Conservation (phyloP, 2,888 invertebrate genomes). For the Callosobruchus maculatus region DNA sequence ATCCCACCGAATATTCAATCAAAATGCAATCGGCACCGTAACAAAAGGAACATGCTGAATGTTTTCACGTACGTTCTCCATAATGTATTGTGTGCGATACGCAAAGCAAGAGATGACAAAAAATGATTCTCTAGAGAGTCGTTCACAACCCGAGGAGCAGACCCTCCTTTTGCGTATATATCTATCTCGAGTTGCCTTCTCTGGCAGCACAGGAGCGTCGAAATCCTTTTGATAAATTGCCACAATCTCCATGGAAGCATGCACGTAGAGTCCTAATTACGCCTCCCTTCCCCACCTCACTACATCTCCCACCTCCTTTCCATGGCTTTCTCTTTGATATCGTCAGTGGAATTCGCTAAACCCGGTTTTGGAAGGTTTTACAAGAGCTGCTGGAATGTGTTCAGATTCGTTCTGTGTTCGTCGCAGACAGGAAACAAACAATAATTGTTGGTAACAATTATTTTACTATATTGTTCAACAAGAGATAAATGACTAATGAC, state of each 20-base stretch:
- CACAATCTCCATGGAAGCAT: background rate
- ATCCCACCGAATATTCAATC: too few species aligned
- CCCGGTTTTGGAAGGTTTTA: background rate
- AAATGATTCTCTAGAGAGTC: background rate
- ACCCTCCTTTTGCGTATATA: background rate
- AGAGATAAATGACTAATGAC: too few species aligned
- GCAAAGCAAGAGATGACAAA: background rate
- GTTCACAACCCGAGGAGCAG: background rate
- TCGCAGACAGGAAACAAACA: too few species aligned
- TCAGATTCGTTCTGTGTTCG: background rate
- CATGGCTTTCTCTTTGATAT: background rate
- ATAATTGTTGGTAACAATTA: too few species aligned
- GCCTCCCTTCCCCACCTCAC: background rate
- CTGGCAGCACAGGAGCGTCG: background rate
- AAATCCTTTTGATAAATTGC: conserved; percentile 6
- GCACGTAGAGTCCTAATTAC: background rate
- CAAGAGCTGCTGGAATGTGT: background rate
- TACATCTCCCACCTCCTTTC: background rate
- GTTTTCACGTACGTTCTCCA: too few species aligned
- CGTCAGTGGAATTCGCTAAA: background rate
- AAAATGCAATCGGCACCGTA: too few species aligned
- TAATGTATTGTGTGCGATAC: too few species aligned
- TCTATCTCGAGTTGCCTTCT: background rate
- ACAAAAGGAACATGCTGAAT: too few species aligned
- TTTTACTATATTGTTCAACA: too few species aligned